A percentile compares a stretch with the other conserved stretches of the same genome.
Evolutionary conservation across 2,797 vertebrate genomes (phyloP).

Genomic region (Gallinago stenura): DNA sequence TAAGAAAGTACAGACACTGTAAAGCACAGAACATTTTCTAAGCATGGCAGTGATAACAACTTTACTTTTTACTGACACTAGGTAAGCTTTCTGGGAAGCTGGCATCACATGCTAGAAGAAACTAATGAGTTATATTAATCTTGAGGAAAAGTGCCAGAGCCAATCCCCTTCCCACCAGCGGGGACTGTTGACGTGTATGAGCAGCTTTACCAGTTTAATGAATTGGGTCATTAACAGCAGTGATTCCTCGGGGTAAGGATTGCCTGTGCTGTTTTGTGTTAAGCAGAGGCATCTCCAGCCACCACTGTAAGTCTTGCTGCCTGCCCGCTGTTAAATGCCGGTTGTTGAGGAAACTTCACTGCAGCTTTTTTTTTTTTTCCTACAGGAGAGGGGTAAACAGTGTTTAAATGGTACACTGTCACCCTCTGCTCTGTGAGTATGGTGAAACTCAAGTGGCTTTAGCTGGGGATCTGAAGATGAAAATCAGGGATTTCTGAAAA

Average conservation of each 20-base stretch:
- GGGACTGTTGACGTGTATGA: not conserved
- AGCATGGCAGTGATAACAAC: not conserved
- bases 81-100: not conserved
- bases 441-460: not conserved
- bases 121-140: not conserved
- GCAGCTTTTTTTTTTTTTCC: not conserved
- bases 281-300: not conserved
- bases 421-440: not conserved
- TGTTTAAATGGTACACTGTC: not conserved
- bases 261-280: not conserved
- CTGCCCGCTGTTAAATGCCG: not conserved
- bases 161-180: not conserved
- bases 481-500: not conserved
- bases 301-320: not conserved
- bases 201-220: not conserved
- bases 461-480: not conserved
- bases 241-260: not conserved
- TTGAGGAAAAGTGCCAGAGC: not conserved
- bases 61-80: not conserved
- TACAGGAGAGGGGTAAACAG: not conserved
- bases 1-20: not conserved
- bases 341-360: not conserved
- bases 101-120: not conserved
- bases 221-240: not conserved
- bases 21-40: not conserved